Base-by-base conservation (phyloP, 2,797 vertebrate genomes). In the Rallus crepitans region DNA sequence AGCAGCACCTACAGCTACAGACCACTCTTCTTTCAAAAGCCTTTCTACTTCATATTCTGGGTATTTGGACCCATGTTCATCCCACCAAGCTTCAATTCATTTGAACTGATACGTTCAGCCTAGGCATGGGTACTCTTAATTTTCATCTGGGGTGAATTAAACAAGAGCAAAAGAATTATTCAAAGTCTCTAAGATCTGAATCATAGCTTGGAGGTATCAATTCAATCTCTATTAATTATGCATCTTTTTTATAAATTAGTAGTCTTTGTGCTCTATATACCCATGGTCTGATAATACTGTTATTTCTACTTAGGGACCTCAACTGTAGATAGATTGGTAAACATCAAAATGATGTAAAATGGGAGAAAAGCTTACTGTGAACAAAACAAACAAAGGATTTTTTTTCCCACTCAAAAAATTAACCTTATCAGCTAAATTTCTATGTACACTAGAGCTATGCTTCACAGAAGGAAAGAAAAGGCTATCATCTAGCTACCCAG, bases 51-150 rank as follows among this genome's bases (percentile, higher is more conserved):
- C 37, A 30, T 45, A 8, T n/a, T 68, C 35, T 25, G 3, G 7
- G 5, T 37, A 31, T 53, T 66, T 27, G 64, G 23, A 64, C 14
- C 4, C 30, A 25, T 28, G 11, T 37, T 92, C 28, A 31, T 69
- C n/a, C 45, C 33, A n/a, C 17, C 47, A 17, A 85, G 20, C 15
- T 85, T 92, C 77, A 82, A 73, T 72, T 80, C 7, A 27, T 69
- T 92, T 79, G n/a, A 87, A 40, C 14, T 21, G 9, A 30, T 42
- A 15, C 0, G 0, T 60, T 92, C 56, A 71, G 37, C 37, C 14
- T 27, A 55, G 50, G 7, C 20, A 64, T 4, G 2, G 0, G 0
- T 30, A 40, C 16, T n/a, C 31, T 48, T 59, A 68, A 27, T 42
- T 77, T 87, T 77, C 13, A 31, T 53, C n/a, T 89, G 71, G 28